phyloP scores from a whole-genome alignment of 2,888 invertebrate genomes.

The Pyrgus malvae region DNA sequence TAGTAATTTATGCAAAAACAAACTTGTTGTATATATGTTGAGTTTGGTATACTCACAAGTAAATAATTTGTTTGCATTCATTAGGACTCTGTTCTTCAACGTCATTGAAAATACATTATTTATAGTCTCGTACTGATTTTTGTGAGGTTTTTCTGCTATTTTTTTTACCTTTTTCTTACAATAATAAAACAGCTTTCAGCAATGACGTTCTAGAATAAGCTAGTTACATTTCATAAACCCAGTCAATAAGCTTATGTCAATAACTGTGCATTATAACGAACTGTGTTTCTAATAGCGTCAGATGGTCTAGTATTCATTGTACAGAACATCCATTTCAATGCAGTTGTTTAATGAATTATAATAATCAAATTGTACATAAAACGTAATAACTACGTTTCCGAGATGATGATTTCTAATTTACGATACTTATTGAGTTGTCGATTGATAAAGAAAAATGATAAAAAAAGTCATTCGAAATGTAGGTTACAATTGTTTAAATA shows the following conservation, averaged over 20 bases:
- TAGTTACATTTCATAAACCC: background rate
- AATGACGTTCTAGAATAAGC: constrained; percentile 5
- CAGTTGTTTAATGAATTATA: too few species aligned
- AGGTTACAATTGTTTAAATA: too few species aligned
- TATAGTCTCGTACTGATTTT: too few species aligned
- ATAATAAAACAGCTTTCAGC: background rate
- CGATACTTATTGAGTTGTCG: too few species aligned
- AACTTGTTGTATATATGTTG: background rate
- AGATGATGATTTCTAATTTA: too few species aligned
- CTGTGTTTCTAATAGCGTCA: background rate
- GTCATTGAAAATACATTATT: constrained; percentile 2
- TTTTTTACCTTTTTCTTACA: background rate
- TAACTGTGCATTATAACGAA: constrained; percentile 1
- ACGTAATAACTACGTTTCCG: background rate
- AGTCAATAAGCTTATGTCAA: constrained; percentile 6
- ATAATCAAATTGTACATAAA: too few species aligned
- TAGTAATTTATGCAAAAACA: background rate
- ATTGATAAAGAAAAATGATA: too few species aligned
- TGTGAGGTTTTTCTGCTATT: background rate
- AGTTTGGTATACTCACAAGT: constrained; percentile 2
- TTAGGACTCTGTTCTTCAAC: background rate
- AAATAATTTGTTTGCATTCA: constrained; percentile 1
- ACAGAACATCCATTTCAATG: background rate
- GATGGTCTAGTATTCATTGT: background rate
- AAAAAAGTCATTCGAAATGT: too few species aligned